These are phyloP conservation scores for Drosophila kanekoi DNA, from an alignment of 2,888 invertebrate species.

Conservation along the genomic window DNA sequence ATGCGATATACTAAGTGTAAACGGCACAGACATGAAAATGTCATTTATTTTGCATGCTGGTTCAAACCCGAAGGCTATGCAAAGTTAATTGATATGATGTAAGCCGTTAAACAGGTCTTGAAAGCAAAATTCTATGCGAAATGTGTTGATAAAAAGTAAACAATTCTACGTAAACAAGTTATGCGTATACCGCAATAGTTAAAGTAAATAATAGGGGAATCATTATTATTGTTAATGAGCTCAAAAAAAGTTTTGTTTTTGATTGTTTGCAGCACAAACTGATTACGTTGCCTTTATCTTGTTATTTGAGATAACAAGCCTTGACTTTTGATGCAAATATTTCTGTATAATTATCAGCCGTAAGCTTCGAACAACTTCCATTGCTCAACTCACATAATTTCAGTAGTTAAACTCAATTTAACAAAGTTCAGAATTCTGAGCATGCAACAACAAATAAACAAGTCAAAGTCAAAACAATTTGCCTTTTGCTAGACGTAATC, in stretches of 20 bases:
- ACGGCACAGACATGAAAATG: conserved; percentile 30
- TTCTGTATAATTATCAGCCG: conserved; percentile 24
- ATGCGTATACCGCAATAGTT: no score
- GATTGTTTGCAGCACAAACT: no score
- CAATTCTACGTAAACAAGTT: no score
- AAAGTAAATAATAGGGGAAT: no score
- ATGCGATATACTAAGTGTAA: conserved; percentile 17
- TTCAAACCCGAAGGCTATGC: conserved; percentile 31
- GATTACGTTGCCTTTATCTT: background rate
- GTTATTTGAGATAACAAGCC: conserved; percentile 23
- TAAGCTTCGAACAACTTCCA: conserved; percentile 2
- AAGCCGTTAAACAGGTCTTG: conserved; percentile 38
- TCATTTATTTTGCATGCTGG: conserved; percentile 39
- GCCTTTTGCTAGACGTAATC: conserved; percentile 33
- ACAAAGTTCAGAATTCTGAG: conserved; percentile 11
- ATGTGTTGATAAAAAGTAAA: no score
- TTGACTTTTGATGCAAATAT: conserved; percentile 23
- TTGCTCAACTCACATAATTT: conserved; percentile 4
- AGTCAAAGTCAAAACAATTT: conserved; percentile 54
- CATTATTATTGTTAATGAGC: no score
- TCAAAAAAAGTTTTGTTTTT: no score
- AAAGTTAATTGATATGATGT: conserved; percentile 44
- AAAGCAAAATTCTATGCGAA: background rate
- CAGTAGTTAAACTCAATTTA: conserved; percentile 10
- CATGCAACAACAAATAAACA: conserved; percentile 11